Conservation (phyloP, 2,888 invertebrate genomes). For the Lypha dubia region DNA sequence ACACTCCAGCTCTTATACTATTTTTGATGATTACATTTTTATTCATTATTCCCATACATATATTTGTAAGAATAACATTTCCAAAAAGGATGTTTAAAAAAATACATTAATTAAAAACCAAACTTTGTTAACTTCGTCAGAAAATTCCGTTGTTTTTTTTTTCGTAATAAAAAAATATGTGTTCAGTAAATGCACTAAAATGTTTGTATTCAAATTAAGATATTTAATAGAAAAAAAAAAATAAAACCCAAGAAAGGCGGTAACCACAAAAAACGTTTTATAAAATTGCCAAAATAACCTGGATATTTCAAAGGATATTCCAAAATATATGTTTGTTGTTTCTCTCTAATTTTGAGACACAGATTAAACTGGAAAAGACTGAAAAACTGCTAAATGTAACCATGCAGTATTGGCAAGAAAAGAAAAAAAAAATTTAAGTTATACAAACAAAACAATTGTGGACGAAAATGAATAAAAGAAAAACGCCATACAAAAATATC, state of each 20-base stretch:
- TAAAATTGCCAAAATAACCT: conserved; percentile 49
- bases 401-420: not conserved
- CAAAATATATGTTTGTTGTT: conserved; percentile 12
- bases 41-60: too few relatives aligned
- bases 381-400: not conserved
- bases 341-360: not conserved
- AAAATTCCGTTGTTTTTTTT: not conserved
- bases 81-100: too few relatives aligned
- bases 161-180: not conserved
- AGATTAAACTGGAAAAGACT: not conserved
- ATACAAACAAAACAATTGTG: conserved; percentile 46
- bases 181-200: not conserved
- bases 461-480: not conserved
- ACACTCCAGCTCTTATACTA: too few relatives aligned
- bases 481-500: conserved; percentile 25
- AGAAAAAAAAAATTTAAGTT: too few relatives aligned
- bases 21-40: too few relatives aligned
- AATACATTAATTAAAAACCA: too few relatives aligned
- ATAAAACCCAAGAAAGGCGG: not conserved
- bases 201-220: not conserved
- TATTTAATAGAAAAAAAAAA: not conserved
- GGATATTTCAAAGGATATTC: conserved; percentile 37
- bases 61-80: too few relatives aligned
- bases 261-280: conserved; percentile 31
- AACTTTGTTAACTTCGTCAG: not conserved